Base-by-base conservation (phyloP, 2,888 invertebrate genomes). In the Rambutsinella grinnellia region DNA sequence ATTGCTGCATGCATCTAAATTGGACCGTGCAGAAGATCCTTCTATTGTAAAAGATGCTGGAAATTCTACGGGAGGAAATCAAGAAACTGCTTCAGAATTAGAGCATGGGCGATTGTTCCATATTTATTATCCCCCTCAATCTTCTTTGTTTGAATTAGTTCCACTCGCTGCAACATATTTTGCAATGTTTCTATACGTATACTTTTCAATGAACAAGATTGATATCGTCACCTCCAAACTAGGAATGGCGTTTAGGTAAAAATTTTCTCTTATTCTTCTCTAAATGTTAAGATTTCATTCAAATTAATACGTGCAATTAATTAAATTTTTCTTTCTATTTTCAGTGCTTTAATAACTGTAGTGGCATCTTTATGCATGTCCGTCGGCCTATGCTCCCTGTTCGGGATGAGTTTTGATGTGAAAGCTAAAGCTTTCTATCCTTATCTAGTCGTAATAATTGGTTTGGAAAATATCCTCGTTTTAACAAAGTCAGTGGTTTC, bases 171-270 rank as follows among this genome's bases (percentile, higher is more conserved):
- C 94, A 76, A 93, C 96, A 1, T 97, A 97, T 85, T 87, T 94
- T 2, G 90, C 95, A 17, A 88, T 98, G 28, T 96, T 97, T 86
- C 88, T 96, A 24, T 99, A 97, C 85, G 93, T 98, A 28, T 97
- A 97, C 86, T 98, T 97, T 87, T 97, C 96, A 24, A 94, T 98
- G 44, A 90, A 96, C 82, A 99, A 99, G 89, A 96, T 99, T 78
- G 97, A 97, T 86, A 91, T 95, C 85, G 93, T 95, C 47, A 93
- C 94, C 85, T 95, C 95, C 0, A 96, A 96, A 87, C 92, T 86
- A 87, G 90, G 90, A 24, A 90, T 99, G 85, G 97, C 99, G 0
- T 90, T 96, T n/a, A n/a, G n/a, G n/a, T n/a, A n/a, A n/a, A n/a
- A n/a, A 49, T 94, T n/a, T n/a, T n/a, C n/a, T n/a, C n/a, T n/a